Conservation (phyloP, 2,113 vertebrate genomes). For the Nerophis lumbriciformis region DNA sequence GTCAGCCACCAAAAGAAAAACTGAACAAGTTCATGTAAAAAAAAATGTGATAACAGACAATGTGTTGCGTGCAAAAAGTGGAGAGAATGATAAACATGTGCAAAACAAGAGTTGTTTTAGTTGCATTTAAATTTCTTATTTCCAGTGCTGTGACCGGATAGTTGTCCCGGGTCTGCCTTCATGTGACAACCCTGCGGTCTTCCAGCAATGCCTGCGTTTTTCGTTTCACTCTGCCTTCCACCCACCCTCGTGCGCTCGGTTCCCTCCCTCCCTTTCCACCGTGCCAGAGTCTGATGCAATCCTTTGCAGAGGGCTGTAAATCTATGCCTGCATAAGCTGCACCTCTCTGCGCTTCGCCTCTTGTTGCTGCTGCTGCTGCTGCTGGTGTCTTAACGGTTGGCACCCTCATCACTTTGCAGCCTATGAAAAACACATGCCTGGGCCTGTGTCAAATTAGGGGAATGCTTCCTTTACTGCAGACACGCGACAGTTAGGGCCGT, state of each 20-base stretch:
- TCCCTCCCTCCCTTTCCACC: constrained; percentile 42
- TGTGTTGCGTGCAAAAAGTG: neutral
- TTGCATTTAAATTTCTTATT: constrained; percentile 11
- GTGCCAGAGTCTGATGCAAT: constrained; percentile 70
- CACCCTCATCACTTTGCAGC: constrained; percentile 54
- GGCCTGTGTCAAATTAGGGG: constrained; percentile 16
- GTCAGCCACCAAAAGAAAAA: constrained; percentile 8
- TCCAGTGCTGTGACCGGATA: constrained; percentile 19
- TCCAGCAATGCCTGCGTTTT: constrained; percentile 55
- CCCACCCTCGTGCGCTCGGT: constrained; percentile 44
- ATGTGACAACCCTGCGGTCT: constrained; percentile 50
- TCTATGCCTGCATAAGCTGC: constrained; percentile 58
- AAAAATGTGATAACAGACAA: constrained; percentile 15
- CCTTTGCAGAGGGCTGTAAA: constrained; percentile 70
- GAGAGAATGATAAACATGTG: neutral
- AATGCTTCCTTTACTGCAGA: neutral
- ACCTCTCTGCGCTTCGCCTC: constrained; percentile 27
- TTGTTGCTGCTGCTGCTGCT: constrained; percentile 42
- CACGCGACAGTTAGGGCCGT: neutral
- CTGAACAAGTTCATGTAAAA: constrained; percentile 16
- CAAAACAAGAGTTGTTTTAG: neutral
- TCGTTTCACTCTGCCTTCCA: constrained; percentile 48
- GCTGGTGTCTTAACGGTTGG: constrained; percentile 34
- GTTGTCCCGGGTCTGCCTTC: constrained; percentile 35
- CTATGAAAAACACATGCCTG: constrained; percentile 21